These are phyloP conservation scores for Eriosoma lanigerum DNA, from an alignment of 1,140 invertebrate genomes.

Conservation along the genomic window DNA sequence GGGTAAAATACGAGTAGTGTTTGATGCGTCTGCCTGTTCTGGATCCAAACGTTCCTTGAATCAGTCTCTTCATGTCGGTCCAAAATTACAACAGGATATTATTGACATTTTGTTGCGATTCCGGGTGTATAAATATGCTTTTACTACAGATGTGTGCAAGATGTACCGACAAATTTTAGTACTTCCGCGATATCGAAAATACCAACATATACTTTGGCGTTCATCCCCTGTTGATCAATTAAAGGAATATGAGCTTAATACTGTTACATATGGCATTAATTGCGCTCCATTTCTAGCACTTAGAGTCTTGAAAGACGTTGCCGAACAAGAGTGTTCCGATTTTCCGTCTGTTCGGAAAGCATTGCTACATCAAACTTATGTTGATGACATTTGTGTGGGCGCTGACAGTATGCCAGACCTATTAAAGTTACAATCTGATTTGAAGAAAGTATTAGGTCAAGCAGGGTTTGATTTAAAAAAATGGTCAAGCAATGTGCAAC, in stretches of 20 bases:
- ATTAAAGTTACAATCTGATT: neutral
- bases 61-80: conserved; percentile 55
- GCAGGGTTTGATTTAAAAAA: conserved; percentile 5
- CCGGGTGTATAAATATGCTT: conserved; percentile 54
- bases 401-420: neutral
- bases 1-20: conserved; percentile 57
- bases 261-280: conserved; percentile 57
- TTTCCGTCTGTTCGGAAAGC: neutral
- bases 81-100: conserved; percentile 57
- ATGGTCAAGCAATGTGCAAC: neutral
- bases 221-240: conserved; percentile 54
- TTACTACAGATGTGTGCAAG: conserved; percentile 50
- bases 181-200: conserved; percentile 53
- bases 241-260: conserved; percentile 55
- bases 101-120: conserved; percentile 57
- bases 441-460: neutral
- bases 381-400: conserved; percentile 31
- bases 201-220: conserved; percentile 59
- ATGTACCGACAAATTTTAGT: conserved; percentile 17
- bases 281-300: conserved; percentile 57
- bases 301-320: conserved; percentile 57
- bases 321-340: neutral
- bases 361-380: neutral
- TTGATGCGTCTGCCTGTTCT: conserved; percentile 57
- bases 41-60: conserved; percentile 55